Evolutionary conservation across 2,888 invertebrate species (phyloP), one percentile per base, ranked within the genome.

Genomic region (Stenolophus ochropezus): DNA sequence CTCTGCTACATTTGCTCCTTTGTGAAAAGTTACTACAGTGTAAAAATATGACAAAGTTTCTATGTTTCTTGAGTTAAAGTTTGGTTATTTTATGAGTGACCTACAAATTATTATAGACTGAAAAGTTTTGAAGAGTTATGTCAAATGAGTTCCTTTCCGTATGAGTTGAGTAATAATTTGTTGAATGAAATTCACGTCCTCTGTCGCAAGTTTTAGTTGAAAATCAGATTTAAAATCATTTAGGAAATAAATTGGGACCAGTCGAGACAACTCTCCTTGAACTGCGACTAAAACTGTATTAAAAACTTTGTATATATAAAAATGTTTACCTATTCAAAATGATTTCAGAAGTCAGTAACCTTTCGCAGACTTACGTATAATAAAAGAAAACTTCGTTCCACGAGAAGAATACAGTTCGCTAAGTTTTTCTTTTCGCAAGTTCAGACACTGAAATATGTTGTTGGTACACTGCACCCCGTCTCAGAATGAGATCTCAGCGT

Each of bases 311-410:
- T 75, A 51, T 73, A 58, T 49, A 75, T 74, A 74, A 81, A 81
- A 75, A 47, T 58, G 81, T 81, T 81, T 81, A 65, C 73, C 27
- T 75, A 65, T 75, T 65, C 74, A 51, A 81, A 80, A 80, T 73
- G 73, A 81, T 75, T 75, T 61, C 75, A 58, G 81, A 75, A 81
- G 81, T 81, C 81, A 81, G 81, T 81, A 81, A 81, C 81, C 81
- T 80, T 80, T 73, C 42, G 56, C 73, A 80, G 80, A 73, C 80
- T 80, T 51, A 20, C 73, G 69, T 69, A 69, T 80, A 73, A 80
- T 73, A 71, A 80, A 71, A 71, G 58, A 56, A 80, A 80, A 73
- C 53, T 53, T 23, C 58, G 58, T 73, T 56, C 47, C 73, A 80
- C 58, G 21, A 56, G 47, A 42, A 80, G 73, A 80, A 80, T 56